These are phyloP conservation scores for Chrysina gloriosa DNA, from an alignment of 2,888 invertebrate species.

Conservation along the genomic window DNA sequence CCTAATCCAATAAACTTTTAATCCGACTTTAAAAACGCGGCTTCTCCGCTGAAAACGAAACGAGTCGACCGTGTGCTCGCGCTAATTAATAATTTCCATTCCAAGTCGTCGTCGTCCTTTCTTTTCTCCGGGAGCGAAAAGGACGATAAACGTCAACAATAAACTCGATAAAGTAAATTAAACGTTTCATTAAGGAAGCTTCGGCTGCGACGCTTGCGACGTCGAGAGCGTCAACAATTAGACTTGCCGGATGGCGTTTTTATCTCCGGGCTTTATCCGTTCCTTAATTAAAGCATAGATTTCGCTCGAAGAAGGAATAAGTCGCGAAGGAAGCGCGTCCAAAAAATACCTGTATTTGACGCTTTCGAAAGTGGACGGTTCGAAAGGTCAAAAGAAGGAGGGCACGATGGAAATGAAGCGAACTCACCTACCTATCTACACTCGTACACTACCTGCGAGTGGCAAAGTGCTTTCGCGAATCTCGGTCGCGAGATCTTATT, in stretches of 20 bases:
- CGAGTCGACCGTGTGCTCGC: too few species aligned
- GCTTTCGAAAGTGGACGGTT: not conserved
- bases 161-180: not conserved
- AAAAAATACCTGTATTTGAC: not conserved
- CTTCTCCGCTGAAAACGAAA: too few species aligned
- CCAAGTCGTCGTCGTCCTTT: not conserved
- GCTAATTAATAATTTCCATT: not conserved
- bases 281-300: not conserved
- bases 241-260: not conserved
- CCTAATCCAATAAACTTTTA: too few species aligned
- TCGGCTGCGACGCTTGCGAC: not conserved
- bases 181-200: not conserved
- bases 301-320: too few species aligned
- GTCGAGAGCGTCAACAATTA: too few species aligned
- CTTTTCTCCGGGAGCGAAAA: not conserved
- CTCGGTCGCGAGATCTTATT: too few species aligned
- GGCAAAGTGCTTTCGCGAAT: too few species aligned
- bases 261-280: not conserved
- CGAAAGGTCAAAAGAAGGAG: too few species aligned
- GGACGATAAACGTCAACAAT: not conserved
- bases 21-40: too few species aligned
- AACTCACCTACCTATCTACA: too few species aligned
- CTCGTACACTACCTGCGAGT: too few species aligned
- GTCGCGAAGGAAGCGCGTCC: not conserved
- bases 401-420: too few species aligned